Conservation (phyloP, 2,113 vertebrate genomes). For the Gnathonemus echidnorhynchus region DNA sequence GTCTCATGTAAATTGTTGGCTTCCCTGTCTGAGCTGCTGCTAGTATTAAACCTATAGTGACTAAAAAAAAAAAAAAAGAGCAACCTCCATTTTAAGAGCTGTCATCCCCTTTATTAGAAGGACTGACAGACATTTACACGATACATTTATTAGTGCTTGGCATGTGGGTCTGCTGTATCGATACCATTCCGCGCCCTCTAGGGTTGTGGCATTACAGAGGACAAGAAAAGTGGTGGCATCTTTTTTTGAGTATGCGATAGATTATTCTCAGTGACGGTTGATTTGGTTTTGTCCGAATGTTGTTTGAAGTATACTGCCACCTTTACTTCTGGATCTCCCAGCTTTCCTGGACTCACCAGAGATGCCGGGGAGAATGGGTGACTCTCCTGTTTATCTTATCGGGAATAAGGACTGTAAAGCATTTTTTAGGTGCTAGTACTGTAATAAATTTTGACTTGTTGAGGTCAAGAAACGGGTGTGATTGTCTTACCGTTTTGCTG, state of each 20-base stretch:
- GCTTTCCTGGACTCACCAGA: background rate
- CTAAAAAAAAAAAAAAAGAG: background rate
- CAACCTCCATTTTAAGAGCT: background rate
- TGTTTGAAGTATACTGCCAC: background rate
- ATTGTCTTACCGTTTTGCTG: background rate
- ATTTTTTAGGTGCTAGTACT: background rate
- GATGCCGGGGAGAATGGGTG: background rate
- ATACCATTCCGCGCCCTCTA: background rate
- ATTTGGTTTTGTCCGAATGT: background rate
- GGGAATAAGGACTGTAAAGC: background rate
- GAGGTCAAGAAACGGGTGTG: background rate
- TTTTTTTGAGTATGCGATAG: background rate
- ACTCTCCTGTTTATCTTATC: background rate
- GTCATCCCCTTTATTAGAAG: background rate
- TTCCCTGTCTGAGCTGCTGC: background rate
- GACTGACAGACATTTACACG: background rate
- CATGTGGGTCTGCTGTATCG: background rate
- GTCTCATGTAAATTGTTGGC: background rate
- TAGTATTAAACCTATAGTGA: background rate
- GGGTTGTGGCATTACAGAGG: background rate
- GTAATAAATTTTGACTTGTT: background rate
- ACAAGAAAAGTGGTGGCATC: background rate
- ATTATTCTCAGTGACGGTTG: background rate
- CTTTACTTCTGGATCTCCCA: background rate
- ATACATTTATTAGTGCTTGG: background rate